These are phyloP conservation scores for Nomada flava DNA, from an alignment of 2,888 invertebrate genomes.

Conservation along the genomic window DNA sequence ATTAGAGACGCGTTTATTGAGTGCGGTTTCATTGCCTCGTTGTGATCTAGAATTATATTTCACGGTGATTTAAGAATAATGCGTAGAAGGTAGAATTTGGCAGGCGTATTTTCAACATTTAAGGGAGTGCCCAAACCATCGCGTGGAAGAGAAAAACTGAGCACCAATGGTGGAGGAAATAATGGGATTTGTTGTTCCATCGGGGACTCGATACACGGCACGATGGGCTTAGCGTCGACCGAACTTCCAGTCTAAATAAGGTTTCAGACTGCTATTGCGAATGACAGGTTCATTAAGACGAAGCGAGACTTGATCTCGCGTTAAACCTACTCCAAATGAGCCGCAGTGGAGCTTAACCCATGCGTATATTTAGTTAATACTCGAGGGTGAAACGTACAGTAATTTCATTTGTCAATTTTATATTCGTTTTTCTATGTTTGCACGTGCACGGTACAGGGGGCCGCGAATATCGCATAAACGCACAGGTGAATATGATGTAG, in stretches of 20 bases:
- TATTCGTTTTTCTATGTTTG: too few species aligned
- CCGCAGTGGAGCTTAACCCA: background rate
- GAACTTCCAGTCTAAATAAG: constrained; percentile 1
- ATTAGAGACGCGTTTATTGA: too few species aligned
- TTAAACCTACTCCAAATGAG: background rate
- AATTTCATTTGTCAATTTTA: background rate
- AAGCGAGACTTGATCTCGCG: background rate
- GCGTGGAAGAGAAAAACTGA: background rate
- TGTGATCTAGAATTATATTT: too few species aligned
- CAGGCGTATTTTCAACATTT: background rate
- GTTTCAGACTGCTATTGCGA: background rate
- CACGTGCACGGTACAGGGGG: too few species aligned
- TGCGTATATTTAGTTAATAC: background rate
- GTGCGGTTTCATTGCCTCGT: too few species aligned
- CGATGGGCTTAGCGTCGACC: background rate
- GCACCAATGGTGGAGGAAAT: background rate
- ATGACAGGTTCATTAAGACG: constrained; percentile 2
- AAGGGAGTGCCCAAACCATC: background rate
- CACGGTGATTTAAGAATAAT: too few species aligned
- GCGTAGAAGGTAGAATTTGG: background rate
- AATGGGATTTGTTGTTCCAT: background rate
- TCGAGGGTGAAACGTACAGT: background rate
- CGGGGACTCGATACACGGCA: background rate
- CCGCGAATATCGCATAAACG: too few species aligned
- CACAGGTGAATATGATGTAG: too few species aligned